These are phyloP conservation scores for Nymphalis urticae DNA, from an alignment of 2,888 invertebrate species.

Conservation along the genomic window DNA sequence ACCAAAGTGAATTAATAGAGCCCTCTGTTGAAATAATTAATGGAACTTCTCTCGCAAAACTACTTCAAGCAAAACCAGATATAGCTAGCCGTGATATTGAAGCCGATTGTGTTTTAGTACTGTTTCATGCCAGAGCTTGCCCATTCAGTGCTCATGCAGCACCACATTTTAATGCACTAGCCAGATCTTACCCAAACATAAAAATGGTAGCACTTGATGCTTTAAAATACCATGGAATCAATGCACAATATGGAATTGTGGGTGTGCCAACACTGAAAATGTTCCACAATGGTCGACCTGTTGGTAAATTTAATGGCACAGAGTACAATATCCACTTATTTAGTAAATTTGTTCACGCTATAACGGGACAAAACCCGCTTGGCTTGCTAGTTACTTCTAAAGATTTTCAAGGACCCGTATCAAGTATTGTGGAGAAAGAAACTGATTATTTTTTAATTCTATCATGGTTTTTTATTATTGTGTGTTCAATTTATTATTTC, in stretches of 20 bases:
- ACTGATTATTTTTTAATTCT: constrained; percentile 90
- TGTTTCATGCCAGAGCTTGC: constrained; percentile 95
- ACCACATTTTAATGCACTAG: constrained; percentile 94
- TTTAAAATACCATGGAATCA: constrained; percentile 89
- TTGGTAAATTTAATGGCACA: constrained; percentile 91
- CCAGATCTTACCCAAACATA: constrained; percentile 92
- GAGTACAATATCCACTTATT: constrained; percentile 90
- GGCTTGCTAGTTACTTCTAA: constrained; percentile 86
- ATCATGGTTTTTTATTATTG: constrained; percentile 92
- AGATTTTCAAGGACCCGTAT: constrained; percentile 91
- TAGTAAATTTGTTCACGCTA: constrained; percentile 87
- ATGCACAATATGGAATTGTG: constrained; percentile 94
- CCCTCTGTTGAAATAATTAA: constrained; percentile 85
- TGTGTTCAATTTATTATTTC: constrained; percentile 88
- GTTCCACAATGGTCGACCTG: constrained; percentile 93
- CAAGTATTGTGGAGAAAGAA: constrained; percentile 87
- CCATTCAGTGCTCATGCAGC: constrained; percentile 95
- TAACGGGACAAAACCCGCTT: constrained; percentile 86
- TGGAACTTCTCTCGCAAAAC: constrained; percentile 85
- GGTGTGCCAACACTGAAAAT: constrained; percentile 94
- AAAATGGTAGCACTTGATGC: constrained; percentile 96
- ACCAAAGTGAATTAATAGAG: constrained; percentile 60
- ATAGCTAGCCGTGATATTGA: constrained; percentile 84
- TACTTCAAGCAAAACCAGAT: constrained; percentile 84
- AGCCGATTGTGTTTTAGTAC: constrained; percentile 87